A percentile compares a stretch with the other conserved stretches of the same genome.
These are phyloP conservation scores for Donacobius atricapilla DNA, from an alignment of 2,113 vertebrate species.

Conservation along the genomic window DNA sequence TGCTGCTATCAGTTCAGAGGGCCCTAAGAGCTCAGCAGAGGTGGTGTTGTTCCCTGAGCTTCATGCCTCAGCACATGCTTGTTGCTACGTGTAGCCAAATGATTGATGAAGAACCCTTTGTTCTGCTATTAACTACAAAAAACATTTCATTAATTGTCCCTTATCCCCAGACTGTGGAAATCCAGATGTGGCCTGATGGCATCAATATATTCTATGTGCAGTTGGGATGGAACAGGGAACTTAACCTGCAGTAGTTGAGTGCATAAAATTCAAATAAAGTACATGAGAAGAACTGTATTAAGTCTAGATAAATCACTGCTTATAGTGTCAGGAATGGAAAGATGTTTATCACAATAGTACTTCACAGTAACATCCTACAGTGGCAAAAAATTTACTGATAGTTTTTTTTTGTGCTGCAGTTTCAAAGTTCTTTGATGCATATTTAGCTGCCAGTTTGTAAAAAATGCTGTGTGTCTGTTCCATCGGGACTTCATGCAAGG, in stretches of 20 bases:
- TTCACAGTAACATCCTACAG: background rate
- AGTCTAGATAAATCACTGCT: background rate
- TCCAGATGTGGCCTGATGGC: background rate
- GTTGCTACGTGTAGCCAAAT: accelerated
- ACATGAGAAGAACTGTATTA: background rate
- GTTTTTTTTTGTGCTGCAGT: background rate
- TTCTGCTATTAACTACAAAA: background rate
- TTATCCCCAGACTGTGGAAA: background rate
- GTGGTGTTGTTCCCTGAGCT: background rate
- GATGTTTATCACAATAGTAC: background rate
- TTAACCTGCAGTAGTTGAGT: background rate
- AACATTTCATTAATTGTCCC: background rate
- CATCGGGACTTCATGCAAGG: background rate
- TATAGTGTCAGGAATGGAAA: background rate
- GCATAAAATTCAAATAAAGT: background rate
- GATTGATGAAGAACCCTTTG: background rate
- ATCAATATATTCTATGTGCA: background rate
- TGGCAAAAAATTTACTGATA: background rate
- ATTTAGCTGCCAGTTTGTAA: background rate
- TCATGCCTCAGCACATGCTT: background rate
- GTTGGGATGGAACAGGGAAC: background rate
- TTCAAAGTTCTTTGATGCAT: background rate
- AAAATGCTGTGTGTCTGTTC: background rate
- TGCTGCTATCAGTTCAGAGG: background rate
- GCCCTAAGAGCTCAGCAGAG: background rate